These are phyloP conservation scores for Lepus timidus DNA, from an alignment of 2,113 vertebrate genomes.

Conservation along the genomic window DNA sequence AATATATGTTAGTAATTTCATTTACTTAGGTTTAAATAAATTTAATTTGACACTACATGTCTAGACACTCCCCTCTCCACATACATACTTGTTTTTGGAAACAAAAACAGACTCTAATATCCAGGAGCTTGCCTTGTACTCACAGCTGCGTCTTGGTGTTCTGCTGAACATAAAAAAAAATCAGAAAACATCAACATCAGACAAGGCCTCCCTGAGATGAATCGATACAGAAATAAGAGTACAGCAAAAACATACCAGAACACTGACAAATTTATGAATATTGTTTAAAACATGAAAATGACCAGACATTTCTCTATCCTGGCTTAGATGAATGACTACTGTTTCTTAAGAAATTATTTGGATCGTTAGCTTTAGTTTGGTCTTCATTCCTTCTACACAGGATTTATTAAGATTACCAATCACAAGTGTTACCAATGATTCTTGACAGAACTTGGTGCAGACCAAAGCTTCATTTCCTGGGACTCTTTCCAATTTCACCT, in stretches of 20 bases:
- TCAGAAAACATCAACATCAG: not conserved
- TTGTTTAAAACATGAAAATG: not conserved
- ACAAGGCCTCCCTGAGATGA: not conserved
- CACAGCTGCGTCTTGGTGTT: not conserved
- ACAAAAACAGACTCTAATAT: not conserved
- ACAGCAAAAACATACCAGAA: not conserved
- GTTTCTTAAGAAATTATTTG: not conserved
- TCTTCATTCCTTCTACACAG: not conserved
- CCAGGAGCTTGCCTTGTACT: not conserved
- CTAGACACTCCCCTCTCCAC: rapidly evolving
- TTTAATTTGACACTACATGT: not conserved
- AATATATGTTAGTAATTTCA: not conserved
- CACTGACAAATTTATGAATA: not conserved
- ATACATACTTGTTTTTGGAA: not conserved
- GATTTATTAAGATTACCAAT: not conserved
- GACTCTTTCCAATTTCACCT: not conserved
- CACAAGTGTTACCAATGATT: not conserved
- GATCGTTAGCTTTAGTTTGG: not conserved
- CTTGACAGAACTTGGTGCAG: not conserved
- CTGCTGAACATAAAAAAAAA: not conserved
- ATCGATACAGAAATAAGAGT: not conserved
- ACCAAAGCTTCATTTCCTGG: not conserved
- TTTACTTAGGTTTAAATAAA: not conserved
- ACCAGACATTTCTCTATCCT: rapidly evolving
- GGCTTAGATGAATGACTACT: not conserved